These are phyloP conservation scores for Chesias legatella DNA, from an alignment of 2,888 invertebrate genomes.

Conservation along the genomic window DNA sequence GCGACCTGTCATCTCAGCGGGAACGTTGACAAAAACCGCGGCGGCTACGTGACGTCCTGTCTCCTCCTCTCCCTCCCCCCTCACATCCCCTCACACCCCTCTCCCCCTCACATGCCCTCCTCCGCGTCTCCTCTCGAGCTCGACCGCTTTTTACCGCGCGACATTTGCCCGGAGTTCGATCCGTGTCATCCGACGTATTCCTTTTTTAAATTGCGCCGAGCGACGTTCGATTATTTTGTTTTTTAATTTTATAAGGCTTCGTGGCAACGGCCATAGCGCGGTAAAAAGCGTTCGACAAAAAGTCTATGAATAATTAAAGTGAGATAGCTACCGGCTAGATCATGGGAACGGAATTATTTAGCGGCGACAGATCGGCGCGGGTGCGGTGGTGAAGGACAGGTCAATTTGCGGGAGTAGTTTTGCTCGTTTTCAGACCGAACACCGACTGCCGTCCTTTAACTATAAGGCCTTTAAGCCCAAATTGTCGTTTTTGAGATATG, in stretches of 20 bases:
- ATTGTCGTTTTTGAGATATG: too few relatives aligned
- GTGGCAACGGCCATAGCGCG: slow-evolving; percentile 61
- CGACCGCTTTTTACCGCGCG: slow-evolving; percentile 80
- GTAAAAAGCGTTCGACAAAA: slow-evolving; percentile 77
- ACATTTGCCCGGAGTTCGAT: slow-evolving; percentile 81
- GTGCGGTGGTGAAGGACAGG: slow-evolving; percentile 67
- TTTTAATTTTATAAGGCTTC: slow-evolving; percentile 77
- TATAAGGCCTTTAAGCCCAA: too few relatives aligned
- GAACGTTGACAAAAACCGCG: slow-evolving; percentile 80
- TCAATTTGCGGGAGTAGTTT: slow-evolving; percentile 73
- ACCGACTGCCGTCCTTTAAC: too few relatives aligned
- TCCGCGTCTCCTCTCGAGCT: slow-evolving; percentile 37
- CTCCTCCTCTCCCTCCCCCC: slow-evolving; percentile 31
- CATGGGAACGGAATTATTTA: slow-evolving; percentile 78
- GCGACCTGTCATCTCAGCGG: slow-evolving; percentile 80
- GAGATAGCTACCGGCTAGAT: slow-evolving; percentile 78
- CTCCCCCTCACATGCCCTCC: too few relatives aligned
- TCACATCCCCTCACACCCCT: slow-evolving; percentile 25
- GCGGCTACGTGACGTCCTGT: slow-evolving; percentile 79
- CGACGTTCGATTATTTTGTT: slow-evolving; percentile 68
- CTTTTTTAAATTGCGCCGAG: slow-evolving; percentile 76
- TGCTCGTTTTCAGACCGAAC: slow-evolving; percentile 55
- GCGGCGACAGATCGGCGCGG: slow-evolving; percentile 70
- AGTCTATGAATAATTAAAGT: slow-evolving; percentile 80
- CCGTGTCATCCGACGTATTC: slow-evolving; percentile 80